Evolutionary conservation across 2,113 vertebrate species (phyloP), one percentile per base, ranked within the genome.

Genomic region (Microtus pennsylvanicus): DNA sequence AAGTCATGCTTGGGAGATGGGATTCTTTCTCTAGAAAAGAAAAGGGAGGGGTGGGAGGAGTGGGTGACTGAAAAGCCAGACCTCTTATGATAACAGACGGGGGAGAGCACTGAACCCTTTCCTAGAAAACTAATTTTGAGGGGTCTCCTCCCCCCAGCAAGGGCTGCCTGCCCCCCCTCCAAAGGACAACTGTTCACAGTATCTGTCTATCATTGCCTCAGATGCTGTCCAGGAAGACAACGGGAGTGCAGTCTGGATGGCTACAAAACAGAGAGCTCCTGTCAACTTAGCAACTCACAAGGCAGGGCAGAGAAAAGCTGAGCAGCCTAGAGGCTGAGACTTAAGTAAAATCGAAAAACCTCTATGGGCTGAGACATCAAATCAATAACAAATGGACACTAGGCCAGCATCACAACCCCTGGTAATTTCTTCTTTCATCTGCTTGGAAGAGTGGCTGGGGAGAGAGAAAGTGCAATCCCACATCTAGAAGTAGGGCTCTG

Each of bases 141-240:
- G 90, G 80, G 78, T 77, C 92, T 92, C 91, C 58, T 52, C 95
- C 93, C 93, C 96, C 89, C 96, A 75, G 94, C n/a, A 13, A 95
- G 92, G 89, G 77, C 95, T 83, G 38, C 75, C 92, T 87, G 80
- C 87, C 97, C 97, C 58, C 58, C 55, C 1, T 1, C 97, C 92
- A 98, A 98, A 98, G 98, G 94, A 93, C 96, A 87, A 98, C 98
- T 98, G 98, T 98, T 98, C 88, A 89, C 78, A 35, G 94, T 42
- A 91, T 96, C 95, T 97, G 97, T 98, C 94, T 97, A 77, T 98
- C 97, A 95, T 98, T 96, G 94, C 93, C 96, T 98, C 97, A 95
- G 98, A 98, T 98, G 93, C 45, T 98, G 97, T 98, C 98, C 97
- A 95, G 45, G 96, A 95, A 98, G 97, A 97, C 97, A 98, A 96